Evolutionary conservation across 2,113 vertebrate genomes (phyloP).

Genomic region (Cnemophilus loriae): DNA sequence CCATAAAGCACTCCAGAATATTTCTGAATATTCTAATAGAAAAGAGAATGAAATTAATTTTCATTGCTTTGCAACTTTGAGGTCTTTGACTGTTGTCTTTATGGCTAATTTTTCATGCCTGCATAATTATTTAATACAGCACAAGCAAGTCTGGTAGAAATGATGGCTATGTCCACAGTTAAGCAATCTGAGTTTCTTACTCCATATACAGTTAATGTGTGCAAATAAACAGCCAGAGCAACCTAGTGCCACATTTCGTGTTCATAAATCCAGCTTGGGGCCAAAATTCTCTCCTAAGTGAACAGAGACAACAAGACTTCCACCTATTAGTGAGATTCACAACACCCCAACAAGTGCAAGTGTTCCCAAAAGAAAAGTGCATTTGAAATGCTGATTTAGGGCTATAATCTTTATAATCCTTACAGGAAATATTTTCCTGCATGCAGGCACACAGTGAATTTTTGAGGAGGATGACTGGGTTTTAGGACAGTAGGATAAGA

Average conservation of each 20-base stretch:
- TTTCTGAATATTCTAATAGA: constrained; percentile 31
- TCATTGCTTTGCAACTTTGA: not conserved
- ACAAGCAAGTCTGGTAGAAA: not conserved
- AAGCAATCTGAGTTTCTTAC: not conserved
- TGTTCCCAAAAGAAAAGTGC: not conserved
- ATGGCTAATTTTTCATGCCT: not conserved
- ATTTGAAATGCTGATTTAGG: not conserved
- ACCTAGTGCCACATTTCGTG: not conserved
- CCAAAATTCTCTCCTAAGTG: not conserved
- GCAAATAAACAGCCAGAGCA: not conserved
- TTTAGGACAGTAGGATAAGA: not conserved
- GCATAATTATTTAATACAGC: not conserved
- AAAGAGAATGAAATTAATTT: constrained; percentile 19
- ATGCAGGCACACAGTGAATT: rapidly evolving
- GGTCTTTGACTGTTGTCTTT: constrained; percentile 5
- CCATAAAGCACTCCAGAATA: not conserved
- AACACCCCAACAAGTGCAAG: not conserved
- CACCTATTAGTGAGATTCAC: not conserved
- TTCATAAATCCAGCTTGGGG: not conserved
- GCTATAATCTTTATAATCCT: not conserved
- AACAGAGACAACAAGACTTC: not conserved
- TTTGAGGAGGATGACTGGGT: not conserved
- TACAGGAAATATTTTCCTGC: not conserved
- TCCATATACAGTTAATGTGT: not conserved
- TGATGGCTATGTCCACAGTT: not conserved